phyloP scores from a whole-genome alignment of 2,888 invertebrate genomes.

The Cryptops parisi region DNA sequence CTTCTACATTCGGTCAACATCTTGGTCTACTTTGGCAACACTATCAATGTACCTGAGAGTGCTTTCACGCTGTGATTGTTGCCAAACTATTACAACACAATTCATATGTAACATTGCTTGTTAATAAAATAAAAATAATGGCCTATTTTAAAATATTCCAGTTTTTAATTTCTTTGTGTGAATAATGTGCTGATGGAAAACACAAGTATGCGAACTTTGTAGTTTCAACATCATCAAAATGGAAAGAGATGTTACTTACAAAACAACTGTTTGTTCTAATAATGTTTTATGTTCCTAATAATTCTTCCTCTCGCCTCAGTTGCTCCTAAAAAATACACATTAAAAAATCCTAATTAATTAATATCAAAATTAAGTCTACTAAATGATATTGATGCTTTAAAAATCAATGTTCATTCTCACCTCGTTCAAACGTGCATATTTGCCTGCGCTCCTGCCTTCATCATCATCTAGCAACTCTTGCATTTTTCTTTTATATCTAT shows the following conservation, averaged over 20 bases:
- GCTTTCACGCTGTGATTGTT: not conserved
- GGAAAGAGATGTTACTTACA: too few relatives aligned
- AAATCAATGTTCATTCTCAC: constrained; percentile 1
- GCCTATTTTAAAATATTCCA: too few relatives aligned
- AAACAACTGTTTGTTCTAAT: too few relatives aligned
- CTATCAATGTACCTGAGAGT: constrained; percentile 6
- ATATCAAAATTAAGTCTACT: not conserved
- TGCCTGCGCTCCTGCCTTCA: constrained; percentile 35
- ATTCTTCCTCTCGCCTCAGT: constrained; percentile 15
- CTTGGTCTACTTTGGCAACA: constrained; percentile 42
- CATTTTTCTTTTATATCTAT: constrained; percentile 65
- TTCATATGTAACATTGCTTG: too few relatives aligned
- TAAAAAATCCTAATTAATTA: not conserved
- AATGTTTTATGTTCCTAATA: constrained; percentile 15
- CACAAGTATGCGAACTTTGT: too few relatives aligned
- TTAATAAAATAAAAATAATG: too few relatives aligned
- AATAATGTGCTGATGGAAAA: too few relatives aligned
- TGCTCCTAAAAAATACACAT: constrained; percentile 12
- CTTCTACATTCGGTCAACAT: constrained; percentile 76
- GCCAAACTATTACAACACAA: too few relatives aligned
- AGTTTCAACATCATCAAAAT: too few relatives aligned
- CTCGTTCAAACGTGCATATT: constrained; percentile 15
- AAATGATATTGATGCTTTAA: not conserved
- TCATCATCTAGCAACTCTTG: constrained; percentile 60
- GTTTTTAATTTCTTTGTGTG: too few relatives aligned